Percentiles rank a stretch among this genome's conserved stretches.
These are phyloP conservation scores for Rotaria macrura DNA, from an alignment of 2,888 invertebrate species.

Conservation along the genomic window DNA sequence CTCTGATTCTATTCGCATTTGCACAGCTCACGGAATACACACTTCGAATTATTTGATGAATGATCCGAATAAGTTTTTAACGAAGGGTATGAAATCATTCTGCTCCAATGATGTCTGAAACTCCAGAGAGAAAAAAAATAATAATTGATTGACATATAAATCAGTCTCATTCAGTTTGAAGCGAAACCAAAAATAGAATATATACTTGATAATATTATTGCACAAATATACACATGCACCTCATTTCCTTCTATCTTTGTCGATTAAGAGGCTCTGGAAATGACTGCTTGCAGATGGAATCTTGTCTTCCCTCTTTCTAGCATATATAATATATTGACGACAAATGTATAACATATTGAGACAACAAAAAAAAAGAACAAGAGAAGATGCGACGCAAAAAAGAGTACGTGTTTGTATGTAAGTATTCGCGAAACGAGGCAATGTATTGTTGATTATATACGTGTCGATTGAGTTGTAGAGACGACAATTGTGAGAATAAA, in stretches of 20 bases:
- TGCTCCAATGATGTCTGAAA: too few species aligned
- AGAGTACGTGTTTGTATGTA: neutral
- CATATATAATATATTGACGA: neutral
- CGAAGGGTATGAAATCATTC: too few species aligned
- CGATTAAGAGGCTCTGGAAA: neutral
- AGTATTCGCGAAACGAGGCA: neutral
- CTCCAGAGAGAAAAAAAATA: neutral
- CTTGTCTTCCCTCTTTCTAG: neutral
- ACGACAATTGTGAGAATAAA: neutral
- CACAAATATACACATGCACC: neutral
- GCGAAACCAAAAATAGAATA: too few species aligned
- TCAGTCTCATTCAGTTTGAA: neutral
- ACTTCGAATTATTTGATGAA: too few species aligned
- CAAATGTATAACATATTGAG: neutral
- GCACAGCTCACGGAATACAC: too few species aligned
- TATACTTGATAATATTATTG: neutral
- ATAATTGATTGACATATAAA: neutral
- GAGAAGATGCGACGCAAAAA: neutral
- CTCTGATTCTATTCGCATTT: too few species aligned
- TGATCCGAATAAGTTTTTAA: too few species aligned
- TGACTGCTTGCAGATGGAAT: neutral
- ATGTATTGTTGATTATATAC: neutral
- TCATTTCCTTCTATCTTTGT: neutral
- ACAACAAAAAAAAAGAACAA: neutral
- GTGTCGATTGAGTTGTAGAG: neutral